Evolutionary conservation across 2,797 vertebrate species (phyloP).

Genomic region (Hydrolagus colliei): DNA sequence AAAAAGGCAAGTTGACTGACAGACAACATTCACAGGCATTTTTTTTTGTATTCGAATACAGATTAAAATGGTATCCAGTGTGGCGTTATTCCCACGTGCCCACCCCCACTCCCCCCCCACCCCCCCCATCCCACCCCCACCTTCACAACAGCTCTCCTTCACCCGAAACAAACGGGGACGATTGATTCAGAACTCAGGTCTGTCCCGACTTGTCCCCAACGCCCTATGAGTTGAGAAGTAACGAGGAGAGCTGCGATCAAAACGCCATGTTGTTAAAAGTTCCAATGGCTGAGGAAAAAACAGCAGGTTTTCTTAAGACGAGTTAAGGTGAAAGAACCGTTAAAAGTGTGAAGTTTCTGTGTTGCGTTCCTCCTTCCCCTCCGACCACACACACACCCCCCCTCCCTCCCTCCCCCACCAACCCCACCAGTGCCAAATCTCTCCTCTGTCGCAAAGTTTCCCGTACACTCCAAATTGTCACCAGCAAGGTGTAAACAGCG

Average conservation of each 20-base stretch:
- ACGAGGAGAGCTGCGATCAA: background rate
- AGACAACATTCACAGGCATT: conserved; percentile 30
- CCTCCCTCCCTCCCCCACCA: background rate
- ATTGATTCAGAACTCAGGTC: background rate
- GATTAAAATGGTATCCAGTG: conserved; percentile 26
- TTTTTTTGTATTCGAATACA: conserved; percentile 28
- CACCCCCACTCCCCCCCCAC: background rate
- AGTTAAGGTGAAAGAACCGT: background rate
- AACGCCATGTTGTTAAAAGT: background rate
- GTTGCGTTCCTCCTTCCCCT: background rate
- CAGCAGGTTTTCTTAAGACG: background rate
- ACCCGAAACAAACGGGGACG: conserved; percentile 17
- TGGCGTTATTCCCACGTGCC: background rate
- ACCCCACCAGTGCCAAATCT: background rate
- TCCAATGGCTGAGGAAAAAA: background rate
- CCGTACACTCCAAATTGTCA: background rate
- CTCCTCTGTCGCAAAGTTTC: background rate
- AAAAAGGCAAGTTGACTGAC: conserved; percentile 25
- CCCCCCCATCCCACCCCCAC: background rate
- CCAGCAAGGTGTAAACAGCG: background rate
- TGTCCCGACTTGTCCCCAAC: background rate
- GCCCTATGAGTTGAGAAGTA: too few relatives aligned
- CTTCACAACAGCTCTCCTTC: background rate
- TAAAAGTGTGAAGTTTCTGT: background rate
- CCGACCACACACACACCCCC: background rate